phyloP scores from a whole-genome alignment of 1,140 invertebrate genomes.

The Hormaphis cornu region DNA sequence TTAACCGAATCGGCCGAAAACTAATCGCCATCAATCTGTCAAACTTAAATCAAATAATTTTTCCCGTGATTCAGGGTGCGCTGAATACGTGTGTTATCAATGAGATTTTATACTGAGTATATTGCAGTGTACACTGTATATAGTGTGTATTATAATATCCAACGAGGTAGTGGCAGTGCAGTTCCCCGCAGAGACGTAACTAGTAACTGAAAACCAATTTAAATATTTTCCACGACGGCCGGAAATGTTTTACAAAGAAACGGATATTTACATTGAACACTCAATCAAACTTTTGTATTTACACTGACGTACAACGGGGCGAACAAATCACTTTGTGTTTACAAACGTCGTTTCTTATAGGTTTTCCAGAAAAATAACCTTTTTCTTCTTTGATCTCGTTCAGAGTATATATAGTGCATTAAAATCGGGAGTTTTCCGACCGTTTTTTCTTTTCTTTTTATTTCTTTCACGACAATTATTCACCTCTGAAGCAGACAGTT shows the following conservation, averaged over 20 bases:
- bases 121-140: too few species aligned
- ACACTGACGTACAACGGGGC: conserved; percentile 1
- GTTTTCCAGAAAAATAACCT: conserved; percentile 8
- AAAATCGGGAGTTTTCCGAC: conserved; percentile 1
- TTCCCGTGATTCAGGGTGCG: too few species aligned
- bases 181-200: conserved; percentile 11
- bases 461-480: conserved; percentile 25
- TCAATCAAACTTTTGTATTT: conserved; percentile 30
- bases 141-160: too few species aligned
- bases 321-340: conserved; percentile 27
- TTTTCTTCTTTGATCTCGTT: conserved; percentile 27
- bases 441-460: not conserved
- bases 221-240: conserved; percentile 9
- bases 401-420: conserved; percentile 5
- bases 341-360: conserved; percentile 23
- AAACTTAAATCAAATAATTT: too few species aligned
- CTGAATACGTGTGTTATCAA: too few species aligned
- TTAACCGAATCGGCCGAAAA: too few species aligned
- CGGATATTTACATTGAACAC: conserved; percentile 31
- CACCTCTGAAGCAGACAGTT: conserved; percentile 22
- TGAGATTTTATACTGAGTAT: too few species aligned
- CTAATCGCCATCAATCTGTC: too few species aligned
- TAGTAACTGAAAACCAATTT: conserved; percentile 31
- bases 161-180: too few species aligned
- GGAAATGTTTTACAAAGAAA: conserved; percentile 29